Base-by-base conservation (phyloP, 2,888 invertebrate species). In the Lapara coniferarum region DNA sequence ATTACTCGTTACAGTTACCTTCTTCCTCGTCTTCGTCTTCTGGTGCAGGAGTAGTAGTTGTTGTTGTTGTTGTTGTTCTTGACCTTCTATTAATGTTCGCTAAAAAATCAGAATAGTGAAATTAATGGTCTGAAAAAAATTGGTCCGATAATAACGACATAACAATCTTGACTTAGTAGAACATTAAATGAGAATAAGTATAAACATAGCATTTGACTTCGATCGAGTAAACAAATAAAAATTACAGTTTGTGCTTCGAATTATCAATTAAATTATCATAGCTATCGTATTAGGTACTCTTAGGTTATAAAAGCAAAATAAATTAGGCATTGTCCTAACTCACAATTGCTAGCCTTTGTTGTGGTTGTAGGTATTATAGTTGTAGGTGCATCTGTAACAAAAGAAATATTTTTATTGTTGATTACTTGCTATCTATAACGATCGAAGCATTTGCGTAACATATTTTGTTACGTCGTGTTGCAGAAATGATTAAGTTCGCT, bases 361-460 rank as follows among this genome's bases (percentile, higher is more conserved):
- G 49, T 49, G n/a, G 46, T 59, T 13, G 10, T 63, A 10, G 63
- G 63, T 19, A 13, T 63, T 49, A 25, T 63, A 1, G 63, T 63
- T 63, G 49, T 25, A 49, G 49, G 25, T 13, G 7, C 10, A 13
- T 25, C 63, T 63, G 16, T 19, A 63, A 49, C 19, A 49, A 16
- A 55, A 19, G 8, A 37, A 7, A 8, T 1, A 37, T 37, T 6
- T 25, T 25, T 25, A 37, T 3, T 37, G 37, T 3, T 4, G 37
- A 37, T 37, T 5, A 37, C 37, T 37, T 37, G 25, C 8, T 37
- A 37, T 8, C 37, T 37, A n/a, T n/a, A 37, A 37, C 37, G 8
- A 7, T 37, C 5, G 37, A 37, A 6, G 8, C 3, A 37, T 37
- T 8, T 37, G 5, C 37, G 37, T 37, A 37, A 37, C 5, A 37